These are phyloP conservation scores for Trachymyrmex cornetzi DNA, from an alignment of 1,140 invertebrate species.

Conservation along the genomic window DNA sequence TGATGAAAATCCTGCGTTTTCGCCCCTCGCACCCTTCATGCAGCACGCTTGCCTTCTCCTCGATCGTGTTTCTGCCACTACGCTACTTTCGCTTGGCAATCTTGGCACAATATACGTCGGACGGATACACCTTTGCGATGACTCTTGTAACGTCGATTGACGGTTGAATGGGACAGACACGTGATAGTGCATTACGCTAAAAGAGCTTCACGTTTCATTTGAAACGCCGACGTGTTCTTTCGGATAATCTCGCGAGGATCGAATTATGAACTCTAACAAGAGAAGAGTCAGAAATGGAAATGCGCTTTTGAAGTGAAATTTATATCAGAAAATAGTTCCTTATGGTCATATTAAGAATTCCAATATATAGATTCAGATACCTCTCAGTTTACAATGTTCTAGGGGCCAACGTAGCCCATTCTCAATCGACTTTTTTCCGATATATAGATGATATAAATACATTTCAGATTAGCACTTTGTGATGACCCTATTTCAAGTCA, in stretches of 20 bases:
- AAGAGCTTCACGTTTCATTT: background rate
- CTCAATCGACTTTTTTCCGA: no score
- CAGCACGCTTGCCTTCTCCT: background rate
- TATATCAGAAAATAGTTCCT: no score
- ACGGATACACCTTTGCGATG: background rate
- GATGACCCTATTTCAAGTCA: no score
- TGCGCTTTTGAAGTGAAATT: no score
- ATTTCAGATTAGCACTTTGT: no score
- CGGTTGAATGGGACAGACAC: slow-evolving; percentile 23
- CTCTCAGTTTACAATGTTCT: no score
- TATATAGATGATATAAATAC: no score
- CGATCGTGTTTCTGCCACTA: slow-evolving; percentile 25
- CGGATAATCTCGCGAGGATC: background rate
- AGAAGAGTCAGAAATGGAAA: no score
- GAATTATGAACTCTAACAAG: background rate
- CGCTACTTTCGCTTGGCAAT: slow-evolving; percentile 2
- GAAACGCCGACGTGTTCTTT: background rate
- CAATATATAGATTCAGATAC: no score
- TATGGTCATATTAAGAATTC: no score
- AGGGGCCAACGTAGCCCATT: no score
- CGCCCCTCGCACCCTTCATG: background rate
- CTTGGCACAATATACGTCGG: slow-evolving; percentile 40
- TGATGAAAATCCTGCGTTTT: slow-evolving; percentile 63
- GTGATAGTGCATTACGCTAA: background rate
- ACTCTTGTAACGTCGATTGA: slow-evolving; percentile 31